Conservation (phyloP, 2,797 vertebrate genomes). For the Bufotes viridis region DNA sequence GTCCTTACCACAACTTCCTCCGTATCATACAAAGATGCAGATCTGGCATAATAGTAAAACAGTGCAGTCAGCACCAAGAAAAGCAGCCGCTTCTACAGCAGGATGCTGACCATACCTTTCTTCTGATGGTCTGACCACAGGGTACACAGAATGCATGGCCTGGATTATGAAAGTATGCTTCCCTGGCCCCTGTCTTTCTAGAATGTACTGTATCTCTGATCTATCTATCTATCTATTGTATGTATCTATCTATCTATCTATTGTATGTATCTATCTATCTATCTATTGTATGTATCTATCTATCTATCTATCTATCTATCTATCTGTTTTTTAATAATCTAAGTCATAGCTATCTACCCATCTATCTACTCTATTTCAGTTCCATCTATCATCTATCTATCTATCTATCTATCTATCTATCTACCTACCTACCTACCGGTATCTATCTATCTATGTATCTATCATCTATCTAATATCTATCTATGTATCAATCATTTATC, state of each 20-base stretch:
- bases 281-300: not conserved
- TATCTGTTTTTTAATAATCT: no score
- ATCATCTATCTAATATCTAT: not conserved
- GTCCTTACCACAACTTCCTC: constrained; percentile 50
- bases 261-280: no score
- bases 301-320: no score
- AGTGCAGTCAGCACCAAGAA: constrained; percentile 42
- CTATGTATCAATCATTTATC: not conserved
- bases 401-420: no score
- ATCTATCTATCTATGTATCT: not conserved
- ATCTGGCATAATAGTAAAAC: constrained; percentile 51
- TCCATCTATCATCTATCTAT: no score
- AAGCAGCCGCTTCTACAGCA: constrained; percentile 2
- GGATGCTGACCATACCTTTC: constrained; percentile 52
- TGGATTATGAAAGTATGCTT: not conserved
- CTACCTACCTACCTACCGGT: not conserved
- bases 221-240: not conserved
- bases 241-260: not conserved
- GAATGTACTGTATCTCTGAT: not conserved
- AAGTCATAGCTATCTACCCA: not conserved
- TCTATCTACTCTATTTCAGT: not conserved
- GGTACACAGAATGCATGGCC: not conserved
- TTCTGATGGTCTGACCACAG: constrained; percentile 49
- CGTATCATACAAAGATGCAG: constrained; percentile 33
- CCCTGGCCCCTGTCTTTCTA: not conserved